Evolutionary conservation across 2,888 invertebrate genomes (phyloP).

Genomic region (Diaphora mendica): DNA sequence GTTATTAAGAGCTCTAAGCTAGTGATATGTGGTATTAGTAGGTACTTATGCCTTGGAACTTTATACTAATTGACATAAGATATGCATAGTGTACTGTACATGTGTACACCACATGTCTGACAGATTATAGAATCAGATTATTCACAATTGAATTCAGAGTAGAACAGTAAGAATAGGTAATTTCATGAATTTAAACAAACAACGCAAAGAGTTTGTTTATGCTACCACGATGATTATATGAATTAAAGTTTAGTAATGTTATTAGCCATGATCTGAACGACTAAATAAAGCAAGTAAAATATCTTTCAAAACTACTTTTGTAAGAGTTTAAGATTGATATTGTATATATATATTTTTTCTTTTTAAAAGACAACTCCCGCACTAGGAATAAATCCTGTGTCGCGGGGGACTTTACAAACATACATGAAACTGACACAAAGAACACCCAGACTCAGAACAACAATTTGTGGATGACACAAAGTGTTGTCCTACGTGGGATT

Average conservation of each 20-base stretch:
- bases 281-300: neutral
- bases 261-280: neutral
- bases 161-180: neutral
- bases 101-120: neutral
- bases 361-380: too few species aligned
- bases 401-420: too few species aligned
- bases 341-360: too few species aligned
- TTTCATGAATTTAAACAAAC: neutral
- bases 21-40: neutral
- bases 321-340: too few species aligned
- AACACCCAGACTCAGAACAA: too few species aligned
- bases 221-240: neutral
- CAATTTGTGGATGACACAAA: too few species aligned
- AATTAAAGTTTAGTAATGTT: too few species aligned
- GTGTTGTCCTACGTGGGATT: too few species aligned
- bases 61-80: neutral
- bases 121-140: neutral
- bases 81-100: neutral
- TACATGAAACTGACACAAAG: too few species aligned
- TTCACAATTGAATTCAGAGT: neutral
- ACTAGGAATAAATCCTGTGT: too few species aligned
- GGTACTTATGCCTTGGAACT: neutral
- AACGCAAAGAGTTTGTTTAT: neutral
- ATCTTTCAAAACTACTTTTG: neutral
- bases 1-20: neutral